Evolutionary conservation across 1,140 invertebrate species (phyloP).

Genomic region (Diabrotica virgifera): DNA sequence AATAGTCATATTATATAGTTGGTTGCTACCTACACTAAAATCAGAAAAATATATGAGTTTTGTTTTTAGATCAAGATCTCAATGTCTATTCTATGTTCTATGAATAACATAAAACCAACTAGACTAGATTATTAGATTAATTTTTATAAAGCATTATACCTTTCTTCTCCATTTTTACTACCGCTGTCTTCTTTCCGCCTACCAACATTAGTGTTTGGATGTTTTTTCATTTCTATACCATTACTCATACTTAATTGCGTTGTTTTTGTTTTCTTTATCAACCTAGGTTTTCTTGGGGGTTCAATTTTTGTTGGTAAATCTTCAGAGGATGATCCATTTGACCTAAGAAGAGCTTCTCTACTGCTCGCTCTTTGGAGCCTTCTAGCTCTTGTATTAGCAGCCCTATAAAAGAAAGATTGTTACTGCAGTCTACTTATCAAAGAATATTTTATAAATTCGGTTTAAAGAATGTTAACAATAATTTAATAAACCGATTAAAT

Average conservation of each 20-base stretch:
- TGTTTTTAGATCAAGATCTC: too few species aligned
- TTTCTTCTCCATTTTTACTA: constrained; percentile 29
- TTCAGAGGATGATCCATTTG: constrained; percentile 53
- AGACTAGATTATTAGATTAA: too few species aligned
- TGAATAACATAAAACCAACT: too few species aligned
- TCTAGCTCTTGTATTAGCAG: constrained; percentile 45
- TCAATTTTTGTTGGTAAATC: constrained; percentile 47
- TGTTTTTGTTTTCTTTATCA: constrained; percentile 42
- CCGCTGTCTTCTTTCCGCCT: constrained; percentile 29
- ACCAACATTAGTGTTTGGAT: constrained; percentile 22
- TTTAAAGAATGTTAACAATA: too few species aligned
- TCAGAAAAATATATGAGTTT: too few species aligned
- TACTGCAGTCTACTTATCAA: too few species aligned
- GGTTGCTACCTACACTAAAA: too few species aligned
- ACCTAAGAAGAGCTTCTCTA: constrained; percentile 49
- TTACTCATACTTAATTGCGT: constrained; percentile 36
- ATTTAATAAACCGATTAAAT: too few species aligned
- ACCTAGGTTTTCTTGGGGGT: constrained; percentile 41
- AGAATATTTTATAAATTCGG: too few species aligned
- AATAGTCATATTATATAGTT: too few species aligned
- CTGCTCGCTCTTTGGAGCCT: constrained; percentile 52
- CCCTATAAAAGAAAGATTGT: constrained; percentile 6
- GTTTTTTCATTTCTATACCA: constrained; percentile 40
- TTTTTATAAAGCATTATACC: constrained; percentile 13
- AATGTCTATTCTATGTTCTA: too few species aligned